Evolutionary conservation across 2,888 invertebrate species (phyloP).

Genomic region (Heliconius ismenius): DNA sequence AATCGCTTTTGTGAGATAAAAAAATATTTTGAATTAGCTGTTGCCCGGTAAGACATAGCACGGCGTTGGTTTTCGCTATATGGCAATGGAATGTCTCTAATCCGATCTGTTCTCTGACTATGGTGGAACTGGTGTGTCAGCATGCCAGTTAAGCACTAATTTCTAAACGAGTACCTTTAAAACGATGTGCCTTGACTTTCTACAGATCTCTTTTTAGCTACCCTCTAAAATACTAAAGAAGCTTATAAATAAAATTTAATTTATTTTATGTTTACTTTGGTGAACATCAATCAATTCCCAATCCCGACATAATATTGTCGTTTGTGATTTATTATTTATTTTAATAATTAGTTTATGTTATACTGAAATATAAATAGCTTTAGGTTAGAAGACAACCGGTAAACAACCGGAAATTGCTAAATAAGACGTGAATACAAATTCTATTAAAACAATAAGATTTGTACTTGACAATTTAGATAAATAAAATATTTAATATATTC

Average conservation of each 20-base stretch:
- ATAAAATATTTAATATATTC: not conserved
- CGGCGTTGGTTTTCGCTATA: not conserved
- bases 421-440: not conserved
- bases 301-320: slow-evolving; percentile 3
- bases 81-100: not conserved
- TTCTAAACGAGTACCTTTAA: too few relatives aligned
- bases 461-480: not conserved
- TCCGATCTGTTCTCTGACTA: too few relatives aligned
- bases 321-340: slow-evolving; percentile 6
- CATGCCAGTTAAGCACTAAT: too few relatives aligned
- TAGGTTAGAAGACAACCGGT: not conserved
- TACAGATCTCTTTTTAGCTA: not conserved
- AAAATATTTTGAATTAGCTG: not conserved
- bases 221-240: not conserved
- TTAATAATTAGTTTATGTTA: not conserved
- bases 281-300: not conserved
- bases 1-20: not conserved
- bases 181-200: too few relatives aligned
- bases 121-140: too few relatives aligned
- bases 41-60: not conserved
- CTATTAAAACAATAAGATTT: not conserved
- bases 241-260: not conserved
- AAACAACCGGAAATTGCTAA: not conserved
- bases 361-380: not conserved
- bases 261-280: not conserved